Percentiles rank a stretch among this genome's conserved stretches.
Conservation (phyloP, 2,113 vertebrate genomes). For the Sceloporus tristichus region DNA sequence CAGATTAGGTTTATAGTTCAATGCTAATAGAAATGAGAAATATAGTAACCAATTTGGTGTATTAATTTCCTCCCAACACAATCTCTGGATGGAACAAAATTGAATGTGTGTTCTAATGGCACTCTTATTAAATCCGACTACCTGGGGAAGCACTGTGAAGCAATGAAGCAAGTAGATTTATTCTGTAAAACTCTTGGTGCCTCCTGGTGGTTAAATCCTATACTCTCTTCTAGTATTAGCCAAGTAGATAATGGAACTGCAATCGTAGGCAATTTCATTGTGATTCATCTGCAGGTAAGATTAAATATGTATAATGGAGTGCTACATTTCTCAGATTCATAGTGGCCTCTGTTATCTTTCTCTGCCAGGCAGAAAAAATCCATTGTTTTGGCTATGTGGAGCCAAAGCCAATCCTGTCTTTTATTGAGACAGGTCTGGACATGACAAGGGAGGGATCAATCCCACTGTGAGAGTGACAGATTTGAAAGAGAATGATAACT, state of each 20-base stretch:
- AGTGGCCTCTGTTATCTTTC: background rate
- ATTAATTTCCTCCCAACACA: background rate
- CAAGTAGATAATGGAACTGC: constrained; percentile 25
- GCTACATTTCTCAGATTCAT: background rate
- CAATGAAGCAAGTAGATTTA: constrained; percentile 1
- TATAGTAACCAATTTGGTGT: background rate
- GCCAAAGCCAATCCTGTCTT: background rate
- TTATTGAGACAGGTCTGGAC: background rate
- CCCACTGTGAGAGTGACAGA: background rate
- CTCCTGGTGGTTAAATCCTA: constrained; percentile 54
- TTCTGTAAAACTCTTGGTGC: constrained; percentile 42
- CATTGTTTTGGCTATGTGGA: background rate
- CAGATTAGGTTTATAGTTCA: constrained; percentile 36
- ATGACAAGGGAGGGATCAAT: background rate
- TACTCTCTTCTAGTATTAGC: constrained; percentile 12
- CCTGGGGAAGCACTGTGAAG: constrained; percentile 29
- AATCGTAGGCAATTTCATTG: constrained; percentile 2
- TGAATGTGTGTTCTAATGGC: constrained; percentile 15
- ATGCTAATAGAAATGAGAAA: background rate
- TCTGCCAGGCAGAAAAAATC: background rate
- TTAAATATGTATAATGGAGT: constrained; percentile 7
- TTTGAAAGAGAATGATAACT: background rate
- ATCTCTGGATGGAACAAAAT: constrained; percentile 29
- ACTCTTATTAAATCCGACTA: constrained; percentile 15
- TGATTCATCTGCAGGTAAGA: constrained; percentile 21